Conservation (phyloP, 2,797 vertebrate genomes). For the Cephalopachus bancanus region DNA sequence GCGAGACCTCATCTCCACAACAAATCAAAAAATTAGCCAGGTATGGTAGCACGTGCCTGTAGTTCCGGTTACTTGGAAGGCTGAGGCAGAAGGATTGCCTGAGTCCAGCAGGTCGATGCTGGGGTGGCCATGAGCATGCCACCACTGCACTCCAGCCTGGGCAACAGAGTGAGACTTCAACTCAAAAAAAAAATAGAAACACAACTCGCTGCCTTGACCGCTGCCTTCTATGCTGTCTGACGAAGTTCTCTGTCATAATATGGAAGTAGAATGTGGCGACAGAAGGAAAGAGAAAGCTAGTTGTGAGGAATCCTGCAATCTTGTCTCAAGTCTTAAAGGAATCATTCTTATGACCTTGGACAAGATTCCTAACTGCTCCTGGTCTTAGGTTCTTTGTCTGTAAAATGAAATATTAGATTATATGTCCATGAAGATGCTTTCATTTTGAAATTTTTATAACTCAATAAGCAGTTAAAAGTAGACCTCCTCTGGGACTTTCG, state of each 20-base stretch:
- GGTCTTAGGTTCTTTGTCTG: background rate
- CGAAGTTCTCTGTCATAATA: background rate
- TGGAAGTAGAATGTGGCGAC: rapidly evolving
- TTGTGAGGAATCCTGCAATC: background rate
- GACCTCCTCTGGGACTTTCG: constrained; percentile 35
- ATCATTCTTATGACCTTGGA: background rate
- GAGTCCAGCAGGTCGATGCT: too few species aligned
- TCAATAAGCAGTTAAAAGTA: constrained; percentile 53
- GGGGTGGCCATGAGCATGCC: too few species aligned
- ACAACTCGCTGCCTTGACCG: background rate
- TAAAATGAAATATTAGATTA: background rate
- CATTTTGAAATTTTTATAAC: constrained; percentile 45
- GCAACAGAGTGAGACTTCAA: too few species aligned
- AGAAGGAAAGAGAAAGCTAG: background rate
- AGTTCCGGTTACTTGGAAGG: too few species aligned
- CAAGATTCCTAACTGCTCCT: background rate
- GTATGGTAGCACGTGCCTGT: too few species aligned
- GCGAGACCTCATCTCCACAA: too few species aligned
- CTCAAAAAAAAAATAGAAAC: too few species aligned
- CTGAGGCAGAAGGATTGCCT: too few species aligned
- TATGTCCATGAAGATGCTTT: background rate
- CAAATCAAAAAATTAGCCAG: too few species aligned
- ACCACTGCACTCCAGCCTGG: too few species aligned
- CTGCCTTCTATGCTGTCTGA: background rate
- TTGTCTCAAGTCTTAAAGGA: background rate